A percentile compares a stretch with the other conserved stretches of the same genome.
Conservation (phyloP, 1,140 invertebrate genomes). For the Trichonephila clavata region DNA sequence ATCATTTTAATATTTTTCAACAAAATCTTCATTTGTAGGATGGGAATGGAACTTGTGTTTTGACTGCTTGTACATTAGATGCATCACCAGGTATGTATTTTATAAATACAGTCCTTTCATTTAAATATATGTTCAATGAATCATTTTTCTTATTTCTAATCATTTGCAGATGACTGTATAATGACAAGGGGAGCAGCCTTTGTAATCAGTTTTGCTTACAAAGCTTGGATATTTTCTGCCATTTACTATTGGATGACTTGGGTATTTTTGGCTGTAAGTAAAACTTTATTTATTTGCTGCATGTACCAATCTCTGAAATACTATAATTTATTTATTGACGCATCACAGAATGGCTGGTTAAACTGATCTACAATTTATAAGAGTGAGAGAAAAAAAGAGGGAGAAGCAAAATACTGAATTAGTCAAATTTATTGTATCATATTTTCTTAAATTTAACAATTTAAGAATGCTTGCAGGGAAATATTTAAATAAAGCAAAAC, state of each 20-base stretch:
- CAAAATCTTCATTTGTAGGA: background rate
- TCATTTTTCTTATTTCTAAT: background rate
- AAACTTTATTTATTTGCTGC: background rate
- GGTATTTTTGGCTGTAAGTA: conserved; percentile 80
- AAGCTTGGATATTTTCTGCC: conserved; percentile 82
- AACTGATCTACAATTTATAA: too few species aligned
- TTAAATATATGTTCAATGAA: background rate
- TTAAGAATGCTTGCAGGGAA: too few species aligned
- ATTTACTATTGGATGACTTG: conserved; percentile 81
- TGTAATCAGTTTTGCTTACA: conserved; percentile 81
- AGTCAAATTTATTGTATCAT: too few species aligned
- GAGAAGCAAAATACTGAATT: too few species aligned
- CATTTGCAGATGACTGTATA: conserved; percentile 79
- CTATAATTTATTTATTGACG: too few species aligned
- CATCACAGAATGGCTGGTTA: too few species aligned
- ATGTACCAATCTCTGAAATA: too few species aligned
- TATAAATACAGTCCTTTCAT: background rate
- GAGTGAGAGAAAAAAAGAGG: too few species aligned
- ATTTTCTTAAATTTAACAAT: too few species aligned
- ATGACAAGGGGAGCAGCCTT: conserved; percentile 81
- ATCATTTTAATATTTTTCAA: too few species aligned
- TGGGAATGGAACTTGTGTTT: conserved; percentile 12
- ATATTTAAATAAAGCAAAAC: too few species aligned
- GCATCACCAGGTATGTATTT: conserved; percentile 28
- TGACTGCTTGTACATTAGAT: conserved; percentile 13